Percentiles rank a stretch among this genome's conserved stretches.
Evolutionary conservation across 2,797 vertebrate species (phyloP).

Genomic region (Chloroceryle inda): DNA sequence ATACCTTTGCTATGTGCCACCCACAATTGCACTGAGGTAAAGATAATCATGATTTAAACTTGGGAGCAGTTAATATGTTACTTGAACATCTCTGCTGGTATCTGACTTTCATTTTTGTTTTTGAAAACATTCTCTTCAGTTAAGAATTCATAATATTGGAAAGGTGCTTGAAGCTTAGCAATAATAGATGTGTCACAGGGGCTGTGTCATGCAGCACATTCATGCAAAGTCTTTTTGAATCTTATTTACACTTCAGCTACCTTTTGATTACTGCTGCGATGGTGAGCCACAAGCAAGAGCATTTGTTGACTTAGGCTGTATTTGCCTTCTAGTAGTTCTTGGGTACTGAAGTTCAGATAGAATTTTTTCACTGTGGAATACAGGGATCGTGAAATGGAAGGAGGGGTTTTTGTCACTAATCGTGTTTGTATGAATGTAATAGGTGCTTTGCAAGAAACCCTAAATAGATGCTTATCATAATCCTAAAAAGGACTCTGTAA

Average conservation of each 20-base stretch:
- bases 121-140: background rate
- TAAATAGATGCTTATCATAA: background rate
- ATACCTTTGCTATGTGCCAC: background rate
- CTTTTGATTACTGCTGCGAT: background rate
- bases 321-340: background rate
- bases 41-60: background rate
- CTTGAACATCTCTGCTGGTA: background rate
- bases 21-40: background rate
- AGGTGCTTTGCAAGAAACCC: background rate
- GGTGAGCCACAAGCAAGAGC: background rate
- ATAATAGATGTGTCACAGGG: background rate
- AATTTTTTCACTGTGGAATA: background rate
- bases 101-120: background rate
- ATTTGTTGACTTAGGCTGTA: background rate
- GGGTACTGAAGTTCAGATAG: background rate
- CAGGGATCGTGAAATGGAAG: background rate
- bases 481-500: background rate
- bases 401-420: background rate
- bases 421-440: background rate
- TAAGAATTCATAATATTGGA: background rate
- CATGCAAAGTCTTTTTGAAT: background rate
- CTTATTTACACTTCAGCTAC: background rate
- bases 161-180: background rate
- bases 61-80: background rate
- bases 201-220: background rate